phyloP scores from a whole-genome alignment of 2,113 vertebrate species.

The Agapornis roseicollis region DNA sequence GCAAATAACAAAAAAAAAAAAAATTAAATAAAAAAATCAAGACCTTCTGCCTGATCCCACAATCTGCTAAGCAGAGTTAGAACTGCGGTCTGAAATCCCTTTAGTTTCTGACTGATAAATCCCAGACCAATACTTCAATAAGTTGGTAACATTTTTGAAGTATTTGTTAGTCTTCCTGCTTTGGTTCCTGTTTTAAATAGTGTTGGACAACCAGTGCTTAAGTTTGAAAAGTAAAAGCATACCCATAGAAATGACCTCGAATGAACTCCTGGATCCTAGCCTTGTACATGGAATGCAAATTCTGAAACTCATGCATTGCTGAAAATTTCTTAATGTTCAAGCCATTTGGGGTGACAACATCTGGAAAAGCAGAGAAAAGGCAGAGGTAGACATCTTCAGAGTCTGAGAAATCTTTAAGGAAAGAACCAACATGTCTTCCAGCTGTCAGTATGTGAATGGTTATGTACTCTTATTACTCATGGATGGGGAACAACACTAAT shows the following conservation, averaged over 20 bases:
- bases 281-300: constrained; percentile 92
- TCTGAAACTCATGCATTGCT: constrained; percentile 97
- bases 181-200: background rate
- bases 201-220: background rate
- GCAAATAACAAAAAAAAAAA: background rate
- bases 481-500: background rate
- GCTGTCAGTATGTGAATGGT: background rate
- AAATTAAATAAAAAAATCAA: background rate
- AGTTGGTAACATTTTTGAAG: background rate
- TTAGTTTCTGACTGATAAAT: background rate
- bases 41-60: background rate
- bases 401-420: background rate
- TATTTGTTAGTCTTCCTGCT: background rate
- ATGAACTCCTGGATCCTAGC: constrained; percentile 93
- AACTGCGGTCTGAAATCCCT: background rate
- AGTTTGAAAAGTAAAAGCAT: constrained; percentile 58
- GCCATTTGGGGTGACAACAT: constrained; percentile 95
- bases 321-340: constrained; percentile 98
- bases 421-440: background rate
- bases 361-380: constrained; percentile 75
- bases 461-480: background rate
- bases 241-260: constrained; percentile 98
- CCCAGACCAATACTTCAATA: background rate
- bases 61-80: background rate
- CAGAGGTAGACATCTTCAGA: constrained; percentile 41